Evolutionary conservation across 1,140 invertebrate species (phyloP), one percentile per base, ranked within the genome.

Genomic region (Telenomus remus): DNA sequence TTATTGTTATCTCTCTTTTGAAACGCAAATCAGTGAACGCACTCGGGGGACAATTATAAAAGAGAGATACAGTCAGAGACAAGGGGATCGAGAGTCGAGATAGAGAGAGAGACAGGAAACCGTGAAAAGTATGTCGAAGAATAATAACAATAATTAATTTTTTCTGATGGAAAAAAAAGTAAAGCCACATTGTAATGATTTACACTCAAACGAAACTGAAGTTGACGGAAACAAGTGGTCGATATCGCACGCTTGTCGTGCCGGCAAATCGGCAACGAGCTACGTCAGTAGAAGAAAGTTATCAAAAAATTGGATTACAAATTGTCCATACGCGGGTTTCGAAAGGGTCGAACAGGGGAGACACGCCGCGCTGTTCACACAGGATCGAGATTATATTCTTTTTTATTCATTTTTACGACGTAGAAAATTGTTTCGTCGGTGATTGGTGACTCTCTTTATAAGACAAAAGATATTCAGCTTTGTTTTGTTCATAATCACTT

Each of bases 261-360:
- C 19, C 19, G 19, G 19, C 19, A 6, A 27, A 27, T 27, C 19
- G 19, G 19, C 78, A 66, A 79, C 57, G 78, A 83, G 79, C 19
- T 79, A 76, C 69, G 79, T 80, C 79, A 27, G 76, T 73, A 78
- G 77, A 82, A 81, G 61, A 79, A 73, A 80, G 78, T 82, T 84
- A 83, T 82, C 60, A 81, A 84, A 84, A 82, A 81, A 80, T 69
- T 61, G 79, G 37, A 80, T 82, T 84, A 80, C 60, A 81, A 84
- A 82, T 55, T 75, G 73, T 82, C 61, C 72, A 68, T 66, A 71
- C 57, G 55, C 63, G 43, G 54, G 69, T 54, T 70, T 80, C 73
- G 61, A 78, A 76, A 79, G 70, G 76, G 68, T 37, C 13, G 56
- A 68, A 63, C 34, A 63, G 55, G 27, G 39, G 49, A 44, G 37